A percentile compares a stretch with the other conserved stretches of the same genome.
phyloP scores from a whole-genome alignment of 2,797 vertebrate genomes.

The Selene dorsalis region DNA sequence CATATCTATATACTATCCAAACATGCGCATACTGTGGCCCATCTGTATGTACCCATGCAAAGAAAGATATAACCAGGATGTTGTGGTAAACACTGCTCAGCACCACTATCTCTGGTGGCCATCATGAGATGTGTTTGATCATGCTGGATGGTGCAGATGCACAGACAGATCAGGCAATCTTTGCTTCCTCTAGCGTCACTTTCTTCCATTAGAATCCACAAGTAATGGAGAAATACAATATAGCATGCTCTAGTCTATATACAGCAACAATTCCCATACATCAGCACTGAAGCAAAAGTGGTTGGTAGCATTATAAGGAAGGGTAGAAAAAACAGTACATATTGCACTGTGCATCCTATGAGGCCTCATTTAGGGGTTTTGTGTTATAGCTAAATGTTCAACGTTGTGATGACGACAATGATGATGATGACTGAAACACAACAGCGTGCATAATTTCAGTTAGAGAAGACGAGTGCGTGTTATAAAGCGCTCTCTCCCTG shows the following conservation, averaged over 20 bases:
- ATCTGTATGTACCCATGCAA: conserved; percentile 70
- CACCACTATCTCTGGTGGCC: conserved; percentile 60
- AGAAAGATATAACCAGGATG: conserved; percentile 51
- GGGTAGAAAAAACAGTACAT: conserved; percentile 25
- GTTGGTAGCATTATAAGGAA: conserved; percentile 26
- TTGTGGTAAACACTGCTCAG: conserved; percentile 68
- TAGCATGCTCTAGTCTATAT: not conserved
- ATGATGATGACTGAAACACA: conserved; percentile 47
- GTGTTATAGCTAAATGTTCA: conserved; percentile 35
- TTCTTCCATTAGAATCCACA: conserved; percentile 54
- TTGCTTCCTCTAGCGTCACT: conserved; percentile 38
- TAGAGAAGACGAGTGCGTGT: conserved; percentile 55
- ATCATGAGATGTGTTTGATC: conserved; percentile 68
- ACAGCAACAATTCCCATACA: conserved; percentile 3
- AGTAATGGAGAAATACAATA: conserved; percentile 31
- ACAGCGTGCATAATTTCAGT: conserved; percentile 60
- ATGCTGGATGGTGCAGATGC: conserved; percentile 59
- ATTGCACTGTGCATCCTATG: not conserved
- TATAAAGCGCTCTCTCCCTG: conserved; percentile 69
- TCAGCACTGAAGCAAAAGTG: conserved; percentile 22
- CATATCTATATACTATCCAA: conserved; percentile 67
- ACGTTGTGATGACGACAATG: conserved; percentile 18
- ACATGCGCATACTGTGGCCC: conserved; percentile 71
- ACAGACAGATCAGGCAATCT: conserved; percentile 55
- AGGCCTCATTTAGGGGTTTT: not conserved